A percentile compares a stretch with the other conserved stretches of the same genome.
Conservation (phyloP, 2,888 invertebrate genomes). For the Limnephilus lunatus region DNA sequence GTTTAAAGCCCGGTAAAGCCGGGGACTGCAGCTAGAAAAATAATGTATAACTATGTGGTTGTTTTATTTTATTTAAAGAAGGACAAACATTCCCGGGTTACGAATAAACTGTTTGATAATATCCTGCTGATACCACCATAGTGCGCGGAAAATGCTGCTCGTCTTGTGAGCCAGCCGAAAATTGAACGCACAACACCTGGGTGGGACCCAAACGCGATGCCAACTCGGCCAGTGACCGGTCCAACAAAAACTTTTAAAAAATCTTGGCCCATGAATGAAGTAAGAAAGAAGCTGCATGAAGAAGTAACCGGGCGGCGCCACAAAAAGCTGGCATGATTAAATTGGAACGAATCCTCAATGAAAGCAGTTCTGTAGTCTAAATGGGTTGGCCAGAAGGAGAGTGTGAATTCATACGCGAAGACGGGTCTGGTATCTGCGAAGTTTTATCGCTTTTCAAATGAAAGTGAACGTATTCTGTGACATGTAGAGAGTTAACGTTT, state of each 20-base stretch:
- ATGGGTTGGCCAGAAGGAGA: background rate
- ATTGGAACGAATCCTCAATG: background rate
- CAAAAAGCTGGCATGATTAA: background rate
- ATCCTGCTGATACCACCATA: too few species aligned
- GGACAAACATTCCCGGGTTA: too few species aligned
- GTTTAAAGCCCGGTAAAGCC: too few species aligned
- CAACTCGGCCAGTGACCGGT: too few species aligned
- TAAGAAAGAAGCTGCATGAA: background rate
- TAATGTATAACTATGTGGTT: too few species aligned
- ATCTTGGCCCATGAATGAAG: background rate
- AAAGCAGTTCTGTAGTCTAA: background rate
- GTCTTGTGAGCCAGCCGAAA: too few species aligned
- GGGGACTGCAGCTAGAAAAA: too few species aligned
- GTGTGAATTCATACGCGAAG: background rate
- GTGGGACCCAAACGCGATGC: too few species aligned
- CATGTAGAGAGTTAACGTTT: background rate
- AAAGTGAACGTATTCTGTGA: background rate
- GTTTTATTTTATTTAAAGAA: too few species aligned
- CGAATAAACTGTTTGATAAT: too few species aligned
- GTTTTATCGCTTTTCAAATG: background rate
- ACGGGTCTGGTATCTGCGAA: background rate
- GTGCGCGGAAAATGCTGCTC: too few species aligned
- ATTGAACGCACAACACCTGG: too few species aligned
- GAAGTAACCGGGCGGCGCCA: background rate
- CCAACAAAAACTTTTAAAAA: background rate